Conservation (phyloP, 2,888 invertebrate species). For the Xestia c-nigrum region DNA sequence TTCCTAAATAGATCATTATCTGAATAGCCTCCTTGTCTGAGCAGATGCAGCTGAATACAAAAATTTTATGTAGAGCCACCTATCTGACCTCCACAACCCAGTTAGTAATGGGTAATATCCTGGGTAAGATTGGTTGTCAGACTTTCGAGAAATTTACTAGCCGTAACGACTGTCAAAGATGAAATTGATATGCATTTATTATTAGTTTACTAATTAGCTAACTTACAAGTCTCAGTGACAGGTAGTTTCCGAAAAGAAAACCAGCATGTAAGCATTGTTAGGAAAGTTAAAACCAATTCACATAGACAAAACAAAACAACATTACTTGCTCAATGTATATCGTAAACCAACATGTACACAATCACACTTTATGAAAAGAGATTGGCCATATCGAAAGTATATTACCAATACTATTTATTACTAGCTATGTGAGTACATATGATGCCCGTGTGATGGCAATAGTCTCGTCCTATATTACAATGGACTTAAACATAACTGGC, state of each 20-base stretch:
- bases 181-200: background rate
- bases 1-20: background rate
- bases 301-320: background rate
- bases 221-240: background rate
- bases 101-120: too few relatives aligned
- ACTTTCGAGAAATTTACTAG: too few relatives aligned
- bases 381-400: slow-evolving; percentile 1
- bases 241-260: background rate
- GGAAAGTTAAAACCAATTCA: background rate
- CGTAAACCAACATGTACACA: background rate
- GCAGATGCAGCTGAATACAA: too few relatives aligned
- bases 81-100: too few relatives aligned
- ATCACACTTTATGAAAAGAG: slow-evolving; percentile 22
- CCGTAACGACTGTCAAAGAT: background rate
- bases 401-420: slow-evolving; percentile 18
- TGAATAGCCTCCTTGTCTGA: too few relatives aligned
- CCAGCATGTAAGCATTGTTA: background rate
- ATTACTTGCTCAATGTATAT: background rate
- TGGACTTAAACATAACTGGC: background rate
- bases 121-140: too few relatives aligned
- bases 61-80: too few relatives aligned
- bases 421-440: background rate
- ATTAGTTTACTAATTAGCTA: background rate
- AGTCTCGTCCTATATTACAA: background rate
- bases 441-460: background rate